Conservation (phyloP, 2,888 invertebrate species). For the Iphiclides podalirius region DNA sequence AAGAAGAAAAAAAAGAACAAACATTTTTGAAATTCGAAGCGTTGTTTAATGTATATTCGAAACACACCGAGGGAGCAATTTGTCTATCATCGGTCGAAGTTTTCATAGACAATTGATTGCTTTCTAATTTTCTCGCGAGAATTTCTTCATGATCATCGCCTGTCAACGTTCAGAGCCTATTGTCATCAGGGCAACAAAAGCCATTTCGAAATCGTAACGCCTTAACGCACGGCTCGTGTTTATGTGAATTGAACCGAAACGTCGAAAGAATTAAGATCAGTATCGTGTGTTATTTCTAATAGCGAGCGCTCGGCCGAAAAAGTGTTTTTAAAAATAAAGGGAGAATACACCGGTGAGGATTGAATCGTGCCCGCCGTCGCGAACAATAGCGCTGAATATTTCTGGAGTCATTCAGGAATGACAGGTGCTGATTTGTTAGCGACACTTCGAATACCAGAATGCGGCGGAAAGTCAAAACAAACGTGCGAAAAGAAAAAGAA, state of each 20-base stretch:
- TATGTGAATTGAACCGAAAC: neutral
- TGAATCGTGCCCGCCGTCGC: slow-evolving; percentile 61
- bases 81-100: slow-evolving; percentile 53
- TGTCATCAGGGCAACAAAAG: slow-evolving; percentile 61
- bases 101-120: slow-evolving; percentile 30
- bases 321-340: slow-evolving; percentile 19
- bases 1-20: slow-evolving; percentile 16
- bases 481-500: slow-evolving; percentile 46
- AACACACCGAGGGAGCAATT: slow-evolving; percentile 43
- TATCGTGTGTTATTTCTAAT: slow-evolving; percentile 15
- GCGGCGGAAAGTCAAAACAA: slow-evolving; percentile 64
- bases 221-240: neutral
- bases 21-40: slow-evolving; percentile 24
- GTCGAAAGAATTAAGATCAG: neutral
- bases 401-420: slow-evolving; percentile 40
- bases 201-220: slow-evolving; percentile 29
- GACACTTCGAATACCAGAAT: slow-evolving; percentile 61
- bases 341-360: slow-evolving; percentile 42
- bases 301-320: slow-evolving; percentile 2
- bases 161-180: slow-evolving; percentile 62
- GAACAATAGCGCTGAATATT: slow-evolving; percentile 63
- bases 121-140: slow-evolving; percentile 53
- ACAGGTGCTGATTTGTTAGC: slow-evolving; percentile 71
- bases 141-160: slow-evolving; percentile 55
- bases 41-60: slow-evolving; percentile 42